phyloP scores from a whole-genome alignment of 2,888 invertebrate species.

The Gisinianus flammeolus region DNA sequence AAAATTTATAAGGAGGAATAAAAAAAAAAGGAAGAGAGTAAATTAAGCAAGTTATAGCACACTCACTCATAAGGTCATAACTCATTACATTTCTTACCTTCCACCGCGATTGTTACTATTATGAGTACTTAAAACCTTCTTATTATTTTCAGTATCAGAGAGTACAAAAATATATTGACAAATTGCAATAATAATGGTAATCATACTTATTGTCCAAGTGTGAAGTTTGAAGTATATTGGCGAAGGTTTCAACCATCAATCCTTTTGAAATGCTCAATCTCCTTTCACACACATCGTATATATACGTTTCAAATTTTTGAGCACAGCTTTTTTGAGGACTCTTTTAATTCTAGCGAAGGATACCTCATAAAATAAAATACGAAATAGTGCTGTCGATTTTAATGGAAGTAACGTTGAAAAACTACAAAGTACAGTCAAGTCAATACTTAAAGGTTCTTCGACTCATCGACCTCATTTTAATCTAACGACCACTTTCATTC shows the following conservation, averaged over 20 bases:
- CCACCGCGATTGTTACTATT: neutral
- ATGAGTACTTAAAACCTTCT: neutral
- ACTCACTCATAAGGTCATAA: no score
- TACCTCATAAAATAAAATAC: neutral
- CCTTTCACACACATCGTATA: neutral
- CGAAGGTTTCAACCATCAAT: neutral
- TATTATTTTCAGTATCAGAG: no score
- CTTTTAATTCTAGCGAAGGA: neutral
- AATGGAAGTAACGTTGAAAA: neutral
- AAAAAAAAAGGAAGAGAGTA: no score
- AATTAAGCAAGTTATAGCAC: no score
- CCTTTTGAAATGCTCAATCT: neutral
- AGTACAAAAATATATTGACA: neutral
- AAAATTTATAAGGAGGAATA: no score
- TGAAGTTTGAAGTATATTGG: no score
- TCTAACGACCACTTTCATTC: constrained; percentile 38
- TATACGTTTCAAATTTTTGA: neutral
- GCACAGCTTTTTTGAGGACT: no score
- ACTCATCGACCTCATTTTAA: constrained; percentile 44
- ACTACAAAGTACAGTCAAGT: neutral
- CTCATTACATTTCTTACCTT: neutral
- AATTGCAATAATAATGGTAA: neutral
- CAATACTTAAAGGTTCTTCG: constrained; percentile 40
- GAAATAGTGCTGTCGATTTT: neutral
- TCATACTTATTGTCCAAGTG: neutral